Percentiles rank a stretch among this genome's conserved stretches.
phyloP scores from a whole-genome alignment of 2,888 invertebrate genomes.

The Nemoura dubitans region DNA sequence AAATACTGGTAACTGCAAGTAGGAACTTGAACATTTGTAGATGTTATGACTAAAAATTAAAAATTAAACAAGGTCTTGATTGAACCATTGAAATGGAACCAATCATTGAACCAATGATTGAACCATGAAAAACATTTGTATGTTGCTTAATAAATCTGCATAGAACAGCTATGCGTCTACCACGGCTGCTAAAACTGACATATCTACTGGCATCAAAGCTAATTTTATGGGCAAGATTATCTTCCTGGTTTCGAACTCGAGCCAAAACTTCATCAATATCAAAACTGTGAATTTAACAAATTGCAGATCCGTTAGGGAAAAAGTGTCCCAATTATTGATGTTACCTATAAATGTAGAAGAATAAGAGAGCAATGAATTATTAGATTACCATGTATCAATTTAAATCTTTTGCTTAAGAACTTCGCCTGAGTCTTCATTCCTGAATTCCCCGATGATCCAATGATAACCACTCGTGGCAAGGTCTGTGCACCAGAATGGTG shows the following conservation, averaged over 20 bases:
- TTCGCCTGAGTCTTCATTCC: slow-evolving; percentile 67
- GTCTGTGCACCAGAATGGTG: slow-evolving; percentile 62
- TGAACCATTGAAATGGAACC: no score
- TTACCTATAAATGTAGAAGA: no score
- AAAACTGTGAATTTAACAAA: no score
- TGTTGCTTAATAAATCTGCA: no score
- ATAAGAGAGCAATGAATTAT: background rate
- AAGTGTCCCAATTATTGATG: no score
- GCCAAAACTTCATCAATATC: no score
- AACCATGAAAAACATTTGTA: no score
- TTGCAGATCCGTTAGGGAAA: no score
- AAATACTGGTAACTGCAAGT: no score
- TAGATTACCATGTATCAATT: slow-evolving; percentile 63
- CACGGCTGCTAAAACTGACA: background rate
- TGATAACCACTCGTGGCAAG: slow-evolving; percentile 66
- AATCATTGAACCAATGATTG: background rate
- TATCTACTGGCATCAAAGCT: background rate
- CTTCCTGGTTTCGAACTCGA: background rate
- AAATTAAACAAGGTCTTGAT: no score
- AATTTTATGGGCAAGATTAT: background rate
- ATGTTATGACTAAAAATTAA: no score
- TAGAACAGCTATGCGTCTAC: slow-evolving; percentile 52
- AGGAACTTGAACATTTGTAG: no score
- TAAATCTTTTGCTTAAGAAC: slow-evolving; percentile 64
- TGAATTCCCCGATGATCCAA: slow-evolving; percentile 70